phyloP scores from a whole-genome alignment of 2,888 invertebrate species.

The Sinopyrophorus schimmeli region DNA sequence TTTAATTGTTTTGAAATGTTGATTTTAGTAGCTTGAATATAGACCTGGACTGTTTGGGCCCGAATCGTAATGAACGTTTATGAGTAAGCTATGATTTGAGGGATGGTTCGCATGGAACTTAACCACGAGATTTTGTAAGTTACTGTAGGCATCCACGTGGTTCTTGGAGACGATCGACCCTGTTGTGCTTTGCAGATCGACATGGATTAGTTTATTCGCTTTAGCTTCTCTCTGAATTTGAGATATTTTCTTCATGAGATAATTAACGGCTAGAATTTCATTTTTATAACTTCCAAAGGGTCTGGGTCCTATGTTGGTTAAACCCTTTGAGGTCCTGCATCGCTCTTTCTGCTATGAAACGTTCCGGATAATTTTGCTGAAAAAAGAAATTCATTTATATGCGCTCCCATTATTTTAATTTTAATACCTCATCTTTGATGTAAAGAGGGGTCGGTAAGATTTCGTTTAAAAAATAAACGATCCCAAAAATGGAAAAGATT shows the following conservation, averaged over 20 bases:
- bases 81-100: slow-evolving; percentile 65
- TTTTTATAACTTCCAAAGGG: slow-evolving; percentile 81
- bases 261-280: slow-evolving; percentile 70
- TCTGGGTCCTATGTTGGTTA: slow-evolving; percentile 71
- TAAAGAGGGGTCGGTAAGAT: slow-evolving; percentile 45
- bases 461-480: slow-evolving; percentile 26
- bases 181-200: slow-evolving; percentile 68
- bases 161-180: slow-evolving; percentile 72
- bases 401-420: not conserved
- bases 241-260: slow-evolving; percentile 61
- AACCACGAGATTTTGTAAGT: slow-evolving; percentile 79
- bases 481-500: no score
- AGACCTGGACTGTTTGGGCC: slow-evolving; percentile 84
- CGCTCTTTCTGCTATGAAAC: slow-evolving; percentile 72
- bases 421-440: slow-evolving; percentile 40
- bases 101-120: slow-evolving; percentile 63
- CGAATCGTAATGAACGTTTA: slow-evolving; percentile 92
- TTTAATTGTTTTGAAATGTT: not conserved
- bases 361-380: slow-evolving; percentile 50
- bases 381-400: slow-evolving; percentile 22
- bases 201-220: slow-evolving; percentile 60
- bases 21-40: slow-evolving; percentile 30
- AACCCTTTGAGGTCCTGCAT: slow-evolving; percentile 61
- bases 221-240: slow-evolving; percentile 58
- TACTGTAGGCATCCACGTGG: slow-evolving; percentile 82